These are phyloP conservation scores for Azemiops feae DNA, from an alignment of 2,113 vertebrate species.

Conservation along the genomic window DNA sequence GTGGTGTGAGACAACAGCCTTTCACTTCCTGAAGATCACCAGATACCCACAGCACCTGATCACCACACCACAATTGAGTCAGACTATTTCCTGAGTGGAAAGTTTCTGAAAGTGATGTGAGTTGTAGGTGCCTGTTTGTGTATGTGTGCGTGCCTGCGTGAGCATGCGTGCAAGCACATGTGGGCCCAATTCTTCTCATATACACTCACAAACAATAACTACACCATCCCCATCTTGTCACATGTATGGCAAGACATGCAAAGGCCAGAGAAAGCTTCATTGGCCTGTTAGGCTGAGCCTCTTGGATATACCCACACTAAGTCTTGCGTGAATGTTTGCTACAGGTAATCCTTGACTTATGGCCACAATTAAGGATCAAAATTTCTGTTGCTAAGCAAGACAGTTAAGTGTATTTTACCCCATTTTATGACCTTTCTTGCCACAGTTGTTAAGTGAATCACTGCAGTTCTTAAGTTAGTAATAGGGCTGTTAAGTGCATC, in stretches of 20 bases:
- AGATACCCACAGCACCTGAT: background rate
- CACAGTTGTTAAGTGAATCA: background rate
- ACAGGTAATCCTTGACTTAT: background rate
- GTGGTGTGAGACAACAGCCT: background rate
- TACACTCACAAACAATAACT: background rate
- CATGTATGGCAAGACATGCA: background rate
- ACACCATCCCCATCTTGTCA: background rate
- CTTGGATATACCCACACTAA: background rate
- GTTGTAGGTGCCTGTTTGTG: background rate
- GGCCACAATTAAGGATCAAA: background rate
- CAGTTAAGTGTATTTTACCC: background rate
- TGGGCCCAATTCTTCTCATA: background rate
- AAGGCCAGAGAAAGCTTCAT: background rate
- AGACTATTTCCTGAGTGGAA: constrained; percentile 1
- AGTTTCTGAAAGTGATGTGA: background rate
- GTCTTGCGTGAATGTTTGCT: background rate
- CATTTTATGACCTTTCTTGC: background rate
- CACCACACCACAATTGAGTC: background rate
- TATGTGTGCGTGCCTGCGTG: background rate
- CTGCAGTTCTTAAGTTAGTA: too few relatives aligned
- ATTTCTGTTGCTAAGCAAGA: background rate
- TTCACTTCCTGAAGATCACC: background rate
- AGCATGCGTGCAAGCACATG: background rate
- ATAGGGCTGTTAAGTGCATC: background rate
- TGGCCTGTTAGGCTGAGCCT: background rate